Percentiles rank a stretch among this genome's conserved stretches.
Evolutionary conservation across 2,888 invertebrate genomes (phyloP).

Genomic region (Meta bourneti): DNA sequence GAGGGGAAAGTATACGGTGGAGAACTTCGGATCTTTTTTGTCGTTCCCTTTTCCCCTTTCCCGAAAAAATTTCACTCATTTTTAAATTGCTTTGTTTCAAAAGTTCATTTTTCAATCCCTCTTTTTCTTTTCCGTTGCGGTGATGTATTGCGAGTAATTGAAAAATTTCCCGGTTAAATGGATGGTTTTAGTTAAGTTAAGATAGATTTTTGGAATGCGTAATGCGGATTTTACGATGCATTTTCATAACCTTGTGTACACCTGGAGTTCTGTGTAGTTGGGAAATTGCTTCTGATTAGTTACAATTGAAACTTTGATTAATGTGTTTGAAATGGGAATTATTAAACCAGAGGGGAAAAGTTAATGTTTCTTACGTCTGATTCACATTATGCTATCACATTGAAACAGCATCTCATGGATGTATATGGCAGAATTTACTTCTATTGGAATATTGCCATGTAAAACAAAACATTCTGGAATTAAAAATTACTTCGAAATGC

Average conservation of each 20-base stretch:
- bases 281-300: too few species aligned
- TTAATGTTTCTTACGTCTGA: too few species aligned
- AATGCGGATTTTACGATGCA: background rate
- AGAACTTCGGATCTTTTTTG: background rate
- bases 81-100: slow-evolving; percentile 34
- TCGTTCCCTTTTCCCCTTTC: background rate
- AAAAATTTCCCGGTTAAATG: background rate
- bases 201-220: background rate
- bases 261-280: too few species aligned
- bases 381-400: too few species aligned
- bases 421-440: too few species aligned
- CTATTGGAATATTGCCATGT: too few species aligned
- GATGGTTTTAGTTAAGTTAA: background rate
- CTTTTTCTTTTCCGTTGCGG: slow-evolving; percentile 9
- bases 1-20: slow-evolving; percentile 23
- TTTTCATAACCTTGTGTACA: background rate
- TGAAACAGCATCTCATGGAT: too few species aligned
- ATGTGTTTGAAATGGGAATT: too few species aligned
- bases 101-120: slow-evolving; percentile 6
- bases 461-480: too few species aligned
- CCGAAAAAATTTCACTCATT: slow-evolving; percentile 41
- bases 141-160: slow-evolving; percentile 29
- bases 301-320: too few species aligned
- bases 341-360: too few species aligned
- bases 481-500: too few species aligned